Evolutionary conservation across 2,113 vertebrate genomes (phyloP).

Genomic region (Scomber japonicus): DNA sequence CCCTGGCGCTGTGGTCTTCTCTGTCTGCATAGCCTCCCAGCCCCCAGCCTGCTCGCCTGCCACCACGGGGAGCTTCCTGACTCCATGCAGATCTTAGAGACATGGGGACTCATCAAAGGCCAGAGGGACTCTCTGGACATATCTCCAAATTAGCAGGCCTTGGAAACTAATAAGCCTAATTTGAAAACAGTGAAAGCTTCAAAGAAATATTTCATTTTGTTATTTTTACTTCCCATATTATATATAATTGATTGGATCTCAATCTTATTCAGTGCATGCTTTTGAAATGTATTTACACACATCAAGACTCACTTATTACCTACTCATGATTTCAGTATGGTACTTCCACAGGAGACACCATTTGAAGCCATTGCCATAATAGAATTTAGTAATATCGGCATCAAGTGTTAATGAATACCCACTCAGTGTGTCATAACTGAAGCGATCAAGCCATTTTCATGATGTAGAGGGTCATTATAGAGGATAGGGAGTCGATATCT

Average conservation of each 20-base stretch:
- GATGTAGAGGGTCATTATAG: constrained; percentile 77
- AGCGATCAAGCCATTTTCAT: constrained; percentile 76
- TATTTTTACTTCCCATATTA: constrained; percentile 18
- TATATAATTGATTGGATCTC: constrained; percentile 17
- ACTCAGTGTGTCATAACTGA: constrained; percentile 76
- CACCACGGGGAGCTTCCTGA: constrained; percentile 75
- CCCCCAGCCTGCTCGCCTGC: constrained; percentile 59
- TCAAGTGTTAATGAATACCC: constrained; percentile 80
- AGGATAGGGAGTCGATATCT: constrained; percentile 66
- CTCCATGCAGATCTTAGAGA: constrained; percentile 68
- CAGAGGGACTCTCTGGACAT: constrained; percentile 45
- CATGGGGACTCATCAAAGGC: constrained; percentile 68
- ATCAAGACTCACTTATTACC: constrained; percentile 36
- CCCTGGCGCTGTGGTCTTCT: constrained; percentile 76
- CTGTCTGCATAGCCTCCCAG: constrained; percentile 60
- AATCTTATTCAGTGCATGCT: not conserved
- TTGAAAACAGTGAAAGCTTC: constrained; percentile 33
- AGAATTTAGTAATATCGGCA: constrained; percentile 72
- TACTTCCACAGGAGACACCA: constrained; percentile 31
- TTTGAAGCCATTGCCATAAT: constrained; percentile 59
- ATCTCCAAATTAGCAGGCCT: constrained; percentile 73
- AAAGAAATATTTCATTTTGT: constrained; percentile 2
- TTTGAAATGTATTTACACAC: constrained; percentile 29
- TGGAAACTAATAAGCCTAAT: constrained; percentile 41
- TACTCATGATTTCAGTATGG: constrained; percentile 17